These are phyloP conservation scores for Tachina fera DNA, from an alignment of 2,888 invertebrate genomes.

Conservation along the genomic window DNA sequence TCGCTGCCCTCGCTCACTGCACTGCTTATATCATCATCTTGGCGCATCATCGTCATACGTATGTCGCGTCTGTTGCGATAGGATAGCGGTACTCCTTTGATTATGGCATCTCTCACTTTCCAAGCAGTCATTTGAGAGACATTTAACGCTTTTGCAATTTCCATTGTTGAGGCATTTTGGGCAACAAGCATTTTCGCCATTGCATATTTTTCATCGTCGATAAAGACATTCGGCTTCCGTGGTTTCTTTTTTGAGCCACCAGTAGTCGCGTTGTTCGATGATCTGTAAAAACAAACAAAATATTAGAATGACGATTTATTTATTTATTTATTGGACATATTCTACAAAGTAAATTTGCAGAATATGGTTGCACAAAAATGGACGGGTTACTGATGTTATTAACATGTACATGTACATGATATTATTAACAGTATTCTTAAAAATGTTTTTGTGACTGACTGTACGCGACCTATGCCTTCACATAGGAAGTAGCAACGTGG, in stretches of 20 bases:
- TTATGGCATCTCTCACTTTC: slow-evolving; percentile 82
- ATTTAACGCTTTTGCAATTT: slow-evolving; percentile 81
- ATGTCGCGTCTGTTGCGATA: slow-evolving; percentile 80
- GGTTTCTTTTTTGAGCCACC: slow-evolving; percentile 78
- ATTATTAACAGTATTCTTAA: too few relatives aligned
- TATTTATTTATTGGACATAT: too few relatives aligned
- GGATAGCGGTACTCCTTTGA: slow-evolving; percentile 82
- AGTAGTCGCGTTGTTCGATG: slow-evolving; percentile 48
- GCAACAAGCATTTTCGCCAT: slow-evolving; percentile 81
- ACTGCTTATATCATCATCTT: slow-evolving; percentile 51
- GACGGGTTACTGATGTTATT: too few relatives aligned
- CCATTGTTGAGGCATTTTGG: slow-evolving; percentile 82
- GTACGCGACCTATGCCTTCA: too few relatives aligned
- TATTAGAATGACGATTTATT: too few relatives aligned
- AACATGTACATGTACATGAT: too few relatives aligned
- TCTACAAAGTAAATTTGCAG: too few relatives aligned
- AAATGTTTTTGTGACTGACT: too few relatives aligned
- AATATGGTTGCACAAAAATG: too few relatives aligned
- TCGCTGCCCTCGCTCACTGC: slow-evolving; percentile 50
- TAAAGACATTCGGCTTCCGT: slow-evolving; percentile 82
- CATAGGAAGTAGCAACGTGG: too few relatives aligned
- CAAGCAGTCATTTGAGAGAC: slow-evolving; percentile 83
- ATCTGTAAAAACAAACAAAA: background rate
- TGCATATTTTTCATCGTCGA: slow-evolving; percentile 82
- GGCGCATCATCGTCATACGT: slow-evolving; percentile 61